These are phyloP conservation scores for Graphium colonna DNA, from an alignment of 2,888 invertebrate species.

Conservation along the genomic window DNA sequence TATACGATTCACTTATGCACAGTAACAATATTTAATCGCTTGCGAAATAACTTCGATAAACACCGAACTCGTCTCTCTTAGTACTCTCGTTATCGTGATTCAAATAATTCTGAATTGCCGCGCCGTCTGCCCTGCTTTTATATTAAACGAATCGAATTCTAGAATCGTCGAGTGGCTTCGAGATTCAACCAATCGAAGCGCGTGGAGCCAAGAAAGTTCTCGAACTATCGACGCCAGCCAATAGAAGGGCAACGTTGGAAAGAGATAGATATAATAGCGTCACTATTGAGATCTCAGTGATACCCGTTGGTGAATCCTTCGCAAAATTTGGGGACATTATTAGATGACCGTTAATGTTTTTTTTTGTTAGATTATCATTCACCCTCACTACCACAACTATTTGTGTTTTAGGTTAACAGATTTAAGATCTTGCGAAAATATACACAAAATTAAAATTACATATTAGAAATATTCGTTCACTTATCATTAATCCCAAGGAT, in stretches of 20 bases:
- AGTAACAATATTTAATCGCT: too few species aligned
- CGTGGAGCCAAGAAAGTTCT: conserved; percentile 38
- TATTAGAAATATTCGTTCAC: too few species aligned
- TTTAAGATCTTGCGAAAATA: too few species aligned
- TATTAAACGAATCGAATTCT: conserved; percentile 41
- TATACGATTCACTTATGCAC: too few species aligned
- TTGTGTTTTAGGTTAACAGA: too few species aligned
- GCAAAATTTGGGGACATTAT: neutral
- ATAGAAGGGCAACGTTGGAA: neutral
- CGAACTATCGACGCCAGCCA: conserved; percentile 28
- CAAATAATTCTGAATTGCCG: conserved; percentile 25
- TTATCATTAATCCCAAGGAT: too few species aligned
- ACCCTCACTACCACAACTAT: too few species aligned
- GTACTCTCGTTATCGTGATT: conserved; percentile 19
- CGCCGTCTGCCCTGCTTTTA: conserved; percentile 20
- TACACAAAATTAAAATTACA: too few species aligned
- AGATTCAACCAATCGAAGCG: conserved; percentile 43
- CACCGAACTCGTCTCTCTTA: too few species aligned
- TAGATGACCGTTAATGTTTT: too few species aligned
- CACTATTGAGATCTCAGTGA: neutral
- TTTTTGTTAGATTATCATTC: too few species aligned
- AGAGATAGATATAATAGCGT: neutral
- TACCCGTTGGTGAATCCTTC: neutral
- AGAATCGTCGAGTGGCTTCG: conserved; percentile 49
- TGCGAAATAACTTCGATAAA: too few species aligned